Evolutionary conservation across 1,140 invertebrate genomes (phyloP).

Genomic region (Plectrocnemia conspersa): DNA sequence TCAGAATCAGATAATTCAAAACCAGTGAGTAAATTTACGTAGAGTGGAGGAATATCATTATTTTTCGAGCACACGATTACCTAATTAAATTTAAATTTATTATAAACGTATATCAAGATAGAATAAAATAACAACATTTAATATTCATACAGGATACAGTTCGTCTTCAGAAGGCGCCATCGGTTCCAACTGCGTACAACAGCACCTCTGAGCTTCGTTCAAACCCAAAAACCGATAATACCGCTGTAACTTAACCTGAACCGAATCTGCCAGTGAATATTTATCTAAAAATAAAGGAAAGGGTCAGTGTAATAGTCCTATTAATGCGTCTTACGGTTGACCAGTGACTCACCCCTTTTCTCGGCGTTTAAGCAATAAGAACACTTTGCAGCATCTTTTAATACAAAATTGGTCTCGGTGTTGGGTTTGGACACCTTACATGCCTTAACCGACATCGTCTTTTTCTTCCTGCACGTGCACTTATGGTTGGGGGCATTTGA

Average conservation of each 20-base stretch:
- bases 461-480: constrained; percentile 11
- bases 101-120: neutral
- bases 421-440: neutral
- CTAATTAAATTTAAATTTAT: constrained; percentile 2
- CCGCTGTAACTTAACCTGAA: too few relatives aligned
- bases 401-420: neutral
- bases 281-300: too few relatives aligned
- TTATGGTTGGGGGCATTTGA: neutral
- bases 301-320: too few relatives aligned
- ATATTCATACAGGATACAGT: neutral
- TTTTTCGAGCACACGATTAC: constrained; percentile 8
- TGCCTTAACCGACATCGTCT: neutral
- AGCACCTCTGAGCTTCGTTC: neutral
- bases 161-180: constrained; percentile 4
- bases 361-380: constrained; percentile 11
- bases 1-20: constrained; percentile 1
- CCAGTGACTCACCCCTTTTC: too few relatives aligned
- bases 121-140: neutral
- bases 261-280: too few relatives aligned
- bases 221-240: neutral
- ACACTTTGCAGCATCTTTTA: constrained; percentile 6
- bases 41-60: neutral
- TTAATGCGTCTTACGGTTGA: too few relatives aligned
- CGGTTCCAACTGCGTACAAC: too few relatives aligned
- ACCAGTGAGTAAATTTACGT: constrained; percentile 9